Base-by-base conservation (phyloP, 1,140 invertebrate species). In the Nephila pilipes region DNA sequence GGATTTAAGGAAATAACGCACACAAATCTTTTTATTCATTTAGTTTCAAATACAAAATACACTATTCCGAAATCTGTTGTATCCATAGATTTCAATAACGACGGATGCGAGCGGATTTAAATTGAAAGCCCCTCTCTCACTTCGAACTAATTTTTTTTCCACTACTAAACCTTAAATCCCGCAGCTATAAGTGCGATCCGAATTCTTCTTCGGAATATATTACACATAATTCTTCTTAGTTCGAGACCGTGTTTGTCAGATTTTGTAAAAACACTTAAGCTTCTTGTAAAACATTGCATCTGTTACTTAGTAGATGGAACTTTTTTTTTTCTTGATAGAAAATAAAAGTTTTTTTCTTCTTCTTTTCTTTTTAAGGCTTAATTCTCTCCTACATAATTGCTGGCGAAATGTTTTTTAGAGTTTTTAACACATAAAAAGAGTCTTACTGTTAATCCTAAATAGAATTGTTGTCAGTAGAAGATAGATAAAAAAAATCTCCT, bases 21-120 rank as follows among this genome's bases (percentile, higher is more conserved):
- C 75, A 91, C 89, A 91, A 91, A 91, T 91, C 89, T 91, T 83
- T 83, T 83, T 91, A 91, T 91, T 91, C 89, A 91, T 91, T 91
- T 83, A 81, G 32, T 91, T 63, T 38, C 25, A 55, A 91, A 55
- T 83, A 25, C 55, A 16, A 54, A 63, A 79, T 55, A n/a, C 54
- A 22, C 65, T 16, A 12, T 57, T 80, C 20, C 36, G 69, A 54
- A 20, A 46, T 54, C 57, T 81, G 29, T n/a, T 57, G 87, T 90
- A 69, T 54, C 69, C 65, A 79, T 90, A 75, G 29, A 91, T 91
- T 75, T 91, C 54, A 63, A 83, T 69, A 60, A 60, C 16, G n/a
- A 54, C 46, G 46, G 69, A 88, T 88, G 63, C 29, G 55, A 83
- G 29, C n/a, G 79, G 79, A 83, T 91, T 91, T 91, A 83, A 83